A percentile compares a stretch with the other conserved stretches of the same genome.
phyloP scores from a whole-genome alignment of 2,888 invertebrate species.

The Microdon myrmicae region DNA sequence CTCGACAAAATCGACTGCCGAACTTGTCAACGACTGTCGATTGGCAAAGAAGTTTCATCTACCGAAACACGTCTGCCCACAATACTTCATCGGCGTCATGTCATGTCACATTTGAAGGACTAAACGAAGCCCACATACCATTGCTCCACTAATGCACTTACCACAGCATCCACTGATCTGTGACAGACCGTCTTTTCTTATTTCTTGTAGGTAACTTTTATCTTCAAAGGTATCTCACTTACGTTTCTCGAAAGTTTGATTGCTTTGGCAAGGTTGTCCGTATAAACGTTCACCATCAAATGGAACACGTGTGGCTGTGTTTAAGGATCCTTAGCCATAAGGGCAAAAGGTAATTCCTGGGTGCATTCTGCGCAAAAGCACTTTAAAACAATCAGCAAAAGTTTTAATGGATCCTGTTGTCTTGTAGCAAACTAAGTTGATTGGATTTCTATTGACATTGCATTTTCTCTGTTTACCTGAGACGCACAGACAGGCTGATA shows the following conservation, averaged over 20 bases:
- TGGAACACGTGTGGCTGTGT: constrained; percentile 8
- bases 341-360: constrained; percentile 44
- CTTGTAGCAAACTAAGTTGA: constrained; percentile 51
- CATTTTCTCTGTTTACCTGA: constrained; percentile 50
- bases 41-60: too few relatives aligned
- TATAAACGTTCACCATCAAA: constrained; percentile 8
- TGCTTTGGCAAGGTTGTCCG: constrained; percentile 26
- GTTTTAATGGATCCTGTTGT: constrained; percentile 53
- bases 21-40: too few relatives aligned
- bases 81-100: too few relatives aligned
- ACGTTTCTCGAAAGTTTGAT: constrained; percentile 49
- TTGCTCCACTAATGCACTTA: too few relatives aligned
- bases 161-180: too few relatives aligned
- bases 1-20: too few relatives aligned
- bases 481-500: constrained; percentile 14
- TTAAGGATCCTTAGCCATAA: constrained; percentile 21
- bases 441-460: constrained; percentile 52
- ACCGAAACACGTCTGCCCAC: too few relatives aligned
- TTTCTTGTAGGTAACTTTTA: too few relatives aligned
- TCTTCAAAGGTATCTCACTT: constrained; percentile 47
- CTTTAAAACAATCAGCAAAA: constrained; percentile 52
- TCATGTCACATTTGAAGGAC: too few relatives aligned
- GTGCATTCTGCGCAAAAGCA: constrained; percentile 51
- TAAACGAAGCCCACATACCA: too few relatives aligned
- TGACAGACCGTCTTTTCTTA: too few relatives aligned